Conservation (phyloP, 2,797 vertebrate genomes). For the Alauda arvensis region DNA sequence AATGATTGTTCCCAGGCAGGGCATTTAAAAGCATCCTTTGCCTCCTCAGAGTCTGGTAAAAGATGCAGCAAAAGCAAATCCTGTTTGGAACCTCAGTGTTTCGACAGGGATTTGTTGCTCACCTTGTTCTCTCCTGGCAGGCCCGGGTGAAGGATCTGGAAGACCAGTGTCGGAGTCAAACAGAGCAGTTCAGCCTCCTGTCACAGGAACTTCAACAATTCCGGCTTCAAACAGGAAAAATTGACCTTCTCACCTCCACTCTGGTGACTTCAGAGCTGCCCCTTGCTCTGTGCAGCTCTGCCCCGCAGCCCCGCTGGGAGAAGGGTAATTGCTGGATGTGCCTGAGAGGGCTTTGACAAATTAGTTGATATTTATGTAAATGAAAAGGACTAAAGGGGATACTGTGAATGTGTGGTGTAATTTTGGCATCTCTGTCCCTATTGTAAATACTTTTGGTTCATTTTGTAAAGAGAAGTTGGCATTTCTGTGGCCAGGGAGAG, state of each 20-base stretch:
- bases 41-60: neutral
- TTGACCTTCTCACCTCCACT: constrained; percentile 78
- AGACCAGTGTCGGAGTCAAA: constrained; percentile 92
- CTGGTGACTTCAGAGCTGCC: constrained; percentile 74
- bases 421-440: neutral
- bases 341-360: neutral
- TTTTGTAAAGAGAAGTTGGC: neutral
- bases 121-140: constrained; percentile 64
- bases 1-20: neutral
- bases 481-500: neutral
- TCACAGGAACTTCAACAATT: constrained; percentile 92
- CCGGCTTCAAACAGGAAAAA: constrained; percentile 87
- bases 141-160: constrained; percentile 93
- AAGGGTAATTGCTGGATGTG: constrained; percentile 67
- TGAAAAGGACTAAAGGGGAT: neutral
- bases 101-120: neutral
- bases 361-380: neutral
- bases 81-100: neutral
- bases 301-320: constrained; percentile 62
- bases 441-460: neutral
- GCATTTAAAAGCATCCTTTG: neutral
- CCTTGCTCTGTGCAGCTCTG: constrained; percentile 52
- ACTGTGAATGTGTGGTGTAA: neutral
- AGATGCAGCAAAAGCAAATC: neutral
- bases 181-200: constrained; percentile 90